Base-by-base conservation (phyloP, 2,888 invertebrate genomes). In the Philaethria dido region DNA sequence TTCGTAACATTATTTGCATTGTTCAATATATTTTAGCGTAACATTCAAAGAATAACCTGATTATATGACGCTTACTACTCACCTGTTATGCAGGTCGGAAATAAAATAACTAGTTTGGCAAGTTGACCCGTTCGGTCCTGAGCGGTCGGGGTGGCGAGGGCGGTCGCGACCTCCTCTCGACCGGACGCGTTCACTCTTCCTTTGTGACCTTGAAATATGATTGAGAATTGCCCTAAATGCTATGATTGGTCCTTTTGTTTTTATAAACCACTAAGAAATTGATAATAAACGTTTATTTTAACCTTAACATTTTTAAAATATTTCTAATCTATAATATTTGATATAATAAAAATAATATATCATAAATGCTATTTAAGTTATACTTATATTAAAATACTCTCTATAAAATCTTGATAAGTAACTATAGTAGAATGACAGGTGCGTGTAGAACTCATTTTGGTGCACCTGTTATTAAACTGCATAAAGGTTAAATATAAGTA, bases 121-220 rank as follows among this genome's bases (percentile, higher is more conserved):
- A 78, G 82, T 81, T 80, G 78, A 74, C 76, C 77, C 73, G 79
- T 77, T 78, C 72, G 74, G 77, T 75, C 77, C 72, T 73, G 69
- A 71, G 74, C 74, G 74, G 78, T 78, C 78, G 78, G 81, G 81
- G 81, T 74, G 80, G 82, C 80, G 78, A 81, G 84, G 81, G 80
- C 82, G 83, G 83, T 79, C 81, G 78, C 84, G 87, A 87, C 88
- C 88, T 88, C 87, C 80, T 84, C 83, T 82, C 82, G 88, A 84
- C 87, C 87, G 84, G 83, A 82, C 86, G 82, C 80, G 78, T 82
- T 80, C 80, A 81, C 79, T 83, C 78, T 79, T 81, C 82, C 81
- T 79, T 79, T 74, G 78, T 83, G 84, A 80, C 89, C 90, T 89
- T 89, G 89, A 84, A 82, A 82, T 77, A 80, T 78, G 81, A 81